These are phyloP conservation scores for Ostrea denselamellosa DNA, from an alignment of 1,140 invertebrate species.

Conservation along the genomic window DNA sequence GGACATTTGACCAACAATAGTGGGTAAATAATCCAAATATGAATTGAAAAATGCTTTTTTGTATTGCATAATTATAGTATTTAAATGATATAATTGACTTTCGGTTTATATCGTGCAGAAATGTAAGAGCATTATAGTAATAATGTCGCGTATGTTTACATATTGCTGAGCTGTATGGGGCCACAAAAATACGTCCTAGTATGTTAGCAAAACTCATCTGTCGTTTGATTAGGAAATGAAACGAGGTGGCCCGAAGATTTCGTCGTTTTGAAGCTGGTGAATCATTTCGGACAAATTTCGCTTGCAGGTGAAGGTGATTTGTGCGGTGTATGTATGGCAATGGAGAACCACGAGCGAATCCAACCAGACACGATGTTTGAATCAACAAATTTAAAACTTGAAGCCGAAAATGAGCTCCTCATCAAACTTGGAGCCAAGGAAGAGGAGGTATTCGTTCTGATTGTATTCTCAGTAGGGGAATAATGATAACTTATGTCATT, in stretches of 20 bases:
- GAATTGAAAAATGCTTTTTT: background rate
- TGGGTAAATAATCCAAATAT: background rate
- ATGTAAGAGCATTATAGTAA: too few relatives aligned
- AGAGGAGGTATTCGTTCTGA: slow-evolving; percentile 40
- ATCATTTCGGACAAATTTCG: background rate
- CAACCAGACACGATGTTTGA: background rate
- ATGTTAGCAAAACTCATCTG: background rate
- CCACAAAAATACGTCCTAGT: background rate
- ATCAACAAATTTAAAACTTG: slow-evolving; percentile 15
- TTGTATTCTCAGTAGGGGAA: too few relatives aligned
- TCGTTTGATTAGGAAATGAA: background rate
- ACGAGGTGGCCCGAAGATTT: background rate
- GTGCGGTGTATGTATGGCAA: background rate
- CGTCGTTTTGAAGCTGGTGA: background rate
- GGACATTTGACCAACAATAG: slow-evolving; percentile 2
- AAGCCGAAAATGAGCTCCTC: slow-evolving; percentile 49
- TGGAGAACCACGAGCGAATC: background rate
- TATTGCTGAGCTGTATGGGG: background rate
- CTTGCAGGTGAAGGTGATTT: background rate
- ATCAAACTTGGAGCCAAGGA: slow-evolving; percentile 51
- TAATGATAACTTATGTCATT: too few relatives aligned
- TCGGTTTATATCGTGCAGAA: too few relatives aligned
- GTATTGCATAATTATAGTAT: background rate
- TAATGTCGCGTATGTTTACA: background rate
- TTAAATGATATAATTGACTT: background rate